These are phyloP conservation scores for Trichonephila clavipes DNA, from an alignment of 1,140 invertebrate species.

Conservation along the genomic window DNA sequence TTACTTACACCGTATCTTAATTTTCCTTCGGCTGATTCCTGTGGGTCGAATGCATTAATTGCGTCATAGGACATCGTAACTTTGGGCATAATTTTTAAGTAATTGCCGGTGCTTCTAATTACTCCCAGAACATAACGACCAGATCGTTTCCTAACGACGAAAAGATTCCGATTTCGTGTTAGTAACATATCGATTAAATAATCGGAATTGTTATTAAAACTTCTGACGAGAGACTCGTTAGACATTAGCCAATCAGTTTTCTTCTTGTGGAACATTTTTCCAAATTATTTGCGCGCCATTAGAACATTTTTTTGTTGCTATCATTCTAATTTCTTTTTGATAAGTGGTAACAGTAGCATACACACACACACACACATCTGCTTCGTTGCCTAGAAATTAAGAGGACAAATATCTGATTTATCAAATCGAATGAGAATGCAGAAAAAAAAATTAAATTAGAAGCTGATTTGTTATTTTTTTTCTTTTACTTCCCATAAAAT, in stretches of 20 bases:
- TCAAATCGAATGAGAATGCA: not conserved
- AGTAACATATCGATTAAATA: slow-evolving; percentile 73
- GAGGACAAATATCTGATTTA: not conserved
- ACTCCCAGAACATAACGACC: slow-evolving; percentile 54
- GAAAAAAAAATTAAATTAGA: not conserved
- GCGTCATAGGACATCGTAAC: slow-evolving; percentile 52
- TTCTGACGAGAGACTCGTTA: slow-evolving; percentile 20
- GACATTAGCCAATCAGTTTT: slow-evolving; percentile 50
- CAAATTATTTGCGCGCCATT: slow-evolving; percentile 49
- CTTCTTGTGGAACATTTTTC: slow-evolving; percentile 32
- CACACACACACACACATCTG: too few relatives aligned
- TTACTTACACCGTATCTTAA: slow-evolving; percentile 3
- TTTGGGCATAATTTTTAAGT: slow-evolving; percentile 61
- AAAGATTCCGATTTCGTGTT: slow-evolving; percentile 62
- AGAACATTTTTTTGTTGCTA: not conserved
- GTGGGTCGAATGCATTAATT: slow-evolving; percentile 45
- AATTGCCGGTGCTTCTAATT: slow-evolving; percentile 57
- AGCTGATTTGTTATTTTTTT: not conserved
- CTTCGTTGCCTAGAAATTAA: not conserved
- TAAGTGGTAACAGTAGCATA: not conserved
- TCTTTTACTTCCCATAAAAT: not conserved
- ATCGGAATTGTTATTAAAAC: slow-evolving; percentile 75
- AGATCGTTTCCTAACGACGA: slow-evolving; percentile 50
- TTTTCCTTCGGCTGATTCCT: slow-evolving; percentile 15
- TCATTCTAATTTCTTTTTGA: slow-evolving; percentile 25